phyloP scores from a whole-genome alignment of 2,797 vertebrate species.

The Danio aesculapii region DNA sequence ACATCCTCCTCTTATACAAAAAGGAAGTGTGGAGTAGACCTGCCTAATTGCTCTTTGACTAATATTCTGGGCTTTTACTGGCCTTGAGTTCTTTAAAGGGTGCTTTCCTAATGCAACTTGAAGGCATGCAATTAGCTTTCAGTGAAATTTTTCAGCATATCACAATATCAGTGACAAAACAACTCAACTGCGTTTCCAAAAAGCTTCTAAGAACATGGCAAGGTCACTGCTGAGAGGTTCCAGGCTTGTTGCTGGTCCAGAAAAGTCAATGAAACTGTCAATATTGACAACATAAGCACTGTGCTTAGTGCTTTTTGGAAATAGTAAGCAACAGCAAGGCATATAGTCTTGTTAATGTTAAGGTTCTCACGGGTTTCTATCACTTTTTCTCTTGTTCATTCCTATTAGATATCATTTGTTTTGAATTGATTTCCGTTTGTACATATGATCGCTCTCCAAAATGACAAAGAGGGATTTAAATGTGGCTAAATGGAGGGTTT shows the following conservation, averaged over 20 bases:
- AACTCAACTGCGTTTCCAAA: conserved; percentile 5
- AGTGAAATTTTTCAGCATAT: background rate
- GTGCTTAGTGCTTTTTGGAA: background rate
- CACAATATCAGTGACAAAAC: background rate
- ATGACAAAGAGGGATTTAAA: background rate
- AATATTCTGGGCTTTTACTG: conserved; percentile 30
- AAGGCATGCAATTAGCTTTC: conserved; percentile 27
- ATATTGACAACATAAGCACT: background rate
- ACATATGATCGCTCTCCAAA: background rate
- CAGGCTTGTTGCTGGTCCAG: background rate
- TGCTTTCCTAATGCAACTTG: conserved; percentile 16
- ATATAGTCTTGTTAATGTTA: background rate
- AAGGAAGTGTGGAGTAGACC: background rate
- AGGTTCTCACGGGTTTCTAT: background rate
- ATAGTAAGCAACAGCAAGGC: conserved; percentile 3
- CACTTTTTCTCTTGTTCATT: background rate
- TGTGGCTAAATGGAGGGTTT: background rate
- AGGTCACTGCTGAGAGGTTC: background rate
- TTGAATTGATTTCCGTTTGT: background rate
- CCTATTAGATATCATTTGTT: background rate
- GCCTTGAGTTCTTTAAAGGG: conserved; percentile 30
- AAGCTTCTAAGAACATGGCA: conserved; percentile 19
- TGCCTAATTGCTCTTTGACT: conserved; percentile 36
- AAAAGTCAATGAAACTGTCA: background rate
- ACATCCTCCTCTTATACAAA: background rate